Evolutionary conservation across 1,140 invertebrate species (phyloP), one percentile per base, ranked within the genome.

Genomic region (Calephelis nemesis): DNA sequence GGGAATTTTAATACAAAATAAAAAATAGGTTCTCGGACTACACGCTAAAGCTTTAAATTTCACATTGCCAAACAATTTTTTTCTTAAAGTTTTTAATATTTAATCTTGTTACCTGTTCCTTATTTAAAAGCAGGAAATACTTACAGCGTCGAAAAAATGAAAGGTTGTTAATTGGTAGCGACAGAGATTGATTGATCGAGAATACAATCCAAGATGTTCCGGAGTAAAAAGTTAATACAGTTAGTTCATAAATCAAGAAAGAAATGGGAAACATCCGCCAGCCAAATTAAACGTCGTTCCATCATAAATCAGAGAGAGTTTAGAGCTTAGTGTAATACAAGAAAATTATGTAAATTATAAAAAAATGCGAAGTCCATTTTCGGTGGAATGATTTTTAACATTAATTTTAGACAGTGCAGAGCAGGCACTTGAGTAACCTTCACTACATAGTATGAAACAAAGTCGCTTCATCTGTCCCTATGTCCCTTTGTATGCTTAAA

Each of bases 201-300:
- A 19, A n/a, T 50, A 48, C 39, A 52, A 65, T 19, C 65, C 19
- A 15, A 63, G 50, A 49, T 50, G 47, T 60, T 62, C 63, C 62
- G 50, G 50, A 62, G 65, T 52, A 49, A 49, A 71, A 72, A 71
- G 68, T 67, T 72, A 73, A 73, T 74, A 73, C 70, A 72, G 68
- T 75, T 70, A 73, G 58, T 65, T 73, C 71, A 77, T 77, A 77
- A 77, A 75, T 77, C 73, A 77, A 64, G 49, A 39, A 65, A 49
- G 47, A 69, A 75, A 77, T 68, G 60, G 54, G 62, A 69, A 73
- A 75, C 68, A 72, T 74, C 73, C 69, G 70, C 49, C 63, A 45
- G 71, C 60, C 71, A 71, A 74, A 77, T 73, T 73, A 73, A 75
- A 75, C 68, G 64, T 71, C 64, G 48, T 62, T 65, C 42, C 13